phyloP scores from a whole-genome alignment of 2,888 invertebrate genomes.

The Carpatolechia fugitivella region DNA sequence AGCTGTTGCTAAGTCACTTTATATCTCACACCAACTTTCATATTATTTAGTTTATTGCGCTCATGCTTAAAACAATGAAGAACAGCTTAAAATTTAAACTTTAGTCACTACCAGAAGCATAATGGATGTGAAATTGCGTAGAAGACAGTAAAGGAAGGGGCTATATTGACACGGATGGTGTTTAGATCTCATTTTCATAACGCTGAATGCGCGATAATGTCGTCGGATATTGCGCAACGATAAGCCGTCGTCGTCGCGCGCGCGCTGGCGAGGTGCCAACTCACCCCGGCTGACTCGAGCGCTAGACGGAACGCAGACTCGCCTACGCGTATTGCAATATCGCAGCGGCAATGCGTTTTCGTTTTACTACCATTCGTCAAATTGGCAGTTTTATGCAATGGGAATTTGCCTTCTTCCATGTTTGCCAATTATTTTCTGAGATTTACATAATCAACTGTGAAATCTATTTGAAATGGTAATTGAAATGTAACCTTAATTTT shows the following conservation, averaged over 20 bases:
- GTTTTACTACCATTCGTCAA: background rate
- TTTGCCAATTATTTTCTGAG: too few species aligned
- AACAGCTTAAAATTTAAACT: too few species aligned
- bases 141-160: background rate
- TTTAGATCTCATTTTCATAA: constrained; percentile 16
- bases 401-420: background rate
- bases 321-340: constrained; percentile 19
- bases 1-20: background rate
- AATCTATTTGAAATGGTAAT: too few species aligned
- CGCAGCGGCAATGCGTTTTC: constrained; percentile 13
- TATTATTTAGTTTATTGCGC: background rate
- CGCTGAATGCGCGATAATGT: constrained; percentile 15
- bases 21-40: background rate
- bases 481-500: too few species aligned
- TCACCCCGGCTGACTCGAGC: background rate
- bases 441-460: too few species aligned
- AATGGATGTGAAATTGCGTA: background rate
- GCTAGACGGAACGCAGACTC: constrained; percentile 25
- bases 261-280: background rate
- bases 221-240: constrained; percentile 14
- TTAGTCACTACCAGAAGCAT: background rate
- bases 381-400: background rate
- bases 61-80: background rate
- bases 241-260: background rate
- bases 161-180: background rate